Conservation (phyloP, 2,113 vertebrate genomes). For the Acrocephalus kingi region DNA sequence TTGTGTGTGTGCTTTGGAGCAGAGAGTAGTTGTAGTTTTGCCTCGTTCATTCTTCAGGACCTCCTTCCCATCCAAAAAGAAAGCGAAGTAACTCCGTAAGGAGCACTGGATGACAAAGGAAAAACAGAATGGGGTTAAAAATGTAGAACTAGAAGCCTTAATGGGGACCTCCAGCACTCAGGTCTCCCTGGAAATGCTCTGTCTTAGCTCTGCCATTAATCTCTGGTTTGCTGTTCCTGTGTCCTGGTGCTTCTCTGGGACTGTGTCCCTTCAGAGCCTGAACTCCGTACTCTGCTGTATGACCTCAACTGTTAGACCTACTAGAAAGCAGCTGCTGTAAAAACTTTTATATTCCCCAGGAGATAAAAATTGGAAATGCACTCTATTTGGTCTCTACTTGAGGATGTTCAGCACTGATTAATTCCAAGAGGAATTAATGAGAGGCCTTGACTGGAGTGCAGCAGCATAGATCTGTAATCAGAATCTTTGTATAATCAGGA, state of each 20-base stretch:
- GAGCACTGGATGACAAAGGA: background rate
- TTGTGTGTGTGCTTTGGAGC: fast-evolving
- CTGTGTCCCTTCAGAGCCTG: background rate
- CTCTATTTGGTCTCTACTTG: background rate
- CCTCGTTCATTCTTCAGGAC: background rate
- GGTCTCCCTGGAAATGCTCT: background rate
- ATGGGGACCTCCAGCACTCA: background rate
- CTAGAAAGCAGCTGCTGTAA: background rate
- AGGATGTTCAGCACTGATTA: background rate
- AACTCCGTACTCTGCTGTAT: background rate
- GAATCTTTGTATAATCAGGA: background rate
- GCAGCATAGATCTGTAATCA: background rate
- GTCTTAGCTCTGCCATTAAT: background rate
- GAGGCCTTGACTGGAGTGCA: background rate
- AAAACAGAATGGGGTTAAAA: background rate
- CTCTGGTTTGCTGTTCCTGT: background rate
- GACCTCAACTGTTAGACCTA: background rate
- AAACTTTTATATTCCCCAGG: background rate
- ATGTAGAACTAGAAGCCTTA: background rate
- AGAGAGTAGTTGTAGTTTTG: background rate
- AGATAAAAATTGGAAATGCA: background rate
- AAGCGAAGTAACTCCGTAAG: background rate
- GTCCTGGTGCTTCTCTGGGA: background rate
- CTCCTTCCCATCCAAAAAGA: background rate
- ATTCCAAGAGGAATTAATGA: background rate